Evolutionary conservation across 2,113 vertebrate species (phyloP), one percentile per base, ranked within the genome.

Genomic region (Bombycilla garrulus): DNA sequence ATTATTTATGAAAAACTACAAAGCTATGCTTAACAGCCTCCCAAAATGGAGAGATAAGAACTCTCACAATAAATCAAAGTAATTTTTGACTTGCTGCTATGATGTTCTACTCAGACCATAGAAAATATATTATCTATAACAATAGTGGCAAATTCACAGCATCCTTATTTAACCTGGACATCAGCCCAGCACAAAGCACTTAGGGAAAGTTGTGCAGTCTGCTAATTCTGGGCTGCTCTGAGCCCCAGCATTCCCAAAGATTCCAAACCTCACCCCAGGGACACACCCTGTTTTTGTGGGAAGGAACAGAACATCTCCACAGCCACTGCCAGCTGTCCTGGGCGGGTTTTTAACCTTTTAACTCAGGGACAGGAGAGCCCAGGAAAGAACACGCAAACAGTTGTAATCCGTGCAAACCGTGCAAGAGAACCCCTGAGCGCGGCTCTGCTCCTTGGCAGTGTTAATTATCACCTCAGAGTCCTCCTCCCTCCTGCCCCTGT

Each of bases 141-240:
- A 24, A 28, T 36, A 70, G 31, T 16, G 45, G 8, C 11, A 73
- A 79, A 61, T 13, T 12, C 28, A 31, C 15, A 86, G 17, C 35
- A 29, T 7, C 24, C 22, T 13, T 29, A 5, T 25, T 12, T 53
- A 36, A 28, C 7, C 24, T 11, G 45, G 57, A 7, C 19, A 4
- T 5, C 0, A 4, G 29, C 5, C 38, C 16, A 8, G 8, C 33
- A 66, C 3, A 16, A 47, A 16, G 4, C 1, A 0, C 14, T n/a
- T 15, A 5, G 0, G 31, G 23, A 0, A n/a, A 69, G 6, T 11
- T 19, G 9, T 5, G 11, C 45, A 36, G 10, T n/a, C 45, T 23
- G 9, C 15, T 21, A 9, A 40, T n/a, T 47, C 26, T 40, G 42
- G 9, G 48, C 26, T 85, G 47, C 21, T 6, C 31, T 61, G 22